Evolutionary conservation across 2,888 invertebrate genomes (phyloP), one percentile per base, ranked within the genome.

Genomic region (Cheilosia vernalis): DNA sequence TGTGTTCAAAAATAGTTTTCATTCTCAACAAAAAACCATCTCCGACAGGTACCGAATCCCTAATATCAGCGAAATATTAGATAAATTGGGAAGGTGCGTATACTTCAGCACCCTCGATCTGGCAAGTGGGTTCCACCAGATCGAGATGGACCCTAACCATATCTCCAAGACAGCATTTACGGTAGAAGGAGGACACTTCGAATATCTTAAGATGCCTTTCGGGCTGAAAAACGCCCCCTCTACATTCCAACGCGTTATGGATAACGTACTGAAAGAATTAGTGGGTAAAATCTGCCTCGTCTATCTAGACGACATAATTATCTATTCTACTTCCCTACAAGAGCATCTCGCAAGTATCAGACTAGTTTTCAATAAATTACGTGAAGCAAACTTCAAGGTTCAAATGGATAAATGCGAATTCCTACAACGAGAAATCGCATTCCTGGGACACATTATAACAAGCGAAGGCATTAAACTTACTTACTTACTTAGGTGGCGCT

Each of bases 61-160:
- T n/a, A n/a, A n/a, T n/a, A n/a, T n/a, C n/a, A n/a, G n/a, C n/a
- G n/a, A n/a, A n/a, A n/a, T n/a, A n/a, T n/a, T n/a, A n/a, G n/a
- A n/a, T n/a, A n/a, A n/a, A n/a, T n/a, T n/a, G n/a, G n/a, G n/a
- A n/a, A n/a, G n/a, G n/a, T n/a, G n/a, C n/a, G n/a, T n/a, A n/a
- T 51, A 73, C 30, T 83, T 86, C 42, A 66, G 63, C 0, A 79
- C 85, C 15, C 37, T 88, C 10, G 81, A 87, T 44, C 40, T 84
- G 19, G 73, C 63, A 4, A 58, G 51, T 10, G 87, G 87, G 0
- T 88, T 79, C 30, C 76, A 84, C 42, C 87, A 88, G 49, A 73
- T 88, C 1, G 40, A 47, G 15, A 76, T 88, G n/a, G 53, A 33
- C 15, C 17, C 47, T 13, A 63, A 85, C 7, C 76, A 80, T 49